Base-by-base conservation (phyloP, 2,888 invertebrate species). In the Cephus pygmeus region DNA sequence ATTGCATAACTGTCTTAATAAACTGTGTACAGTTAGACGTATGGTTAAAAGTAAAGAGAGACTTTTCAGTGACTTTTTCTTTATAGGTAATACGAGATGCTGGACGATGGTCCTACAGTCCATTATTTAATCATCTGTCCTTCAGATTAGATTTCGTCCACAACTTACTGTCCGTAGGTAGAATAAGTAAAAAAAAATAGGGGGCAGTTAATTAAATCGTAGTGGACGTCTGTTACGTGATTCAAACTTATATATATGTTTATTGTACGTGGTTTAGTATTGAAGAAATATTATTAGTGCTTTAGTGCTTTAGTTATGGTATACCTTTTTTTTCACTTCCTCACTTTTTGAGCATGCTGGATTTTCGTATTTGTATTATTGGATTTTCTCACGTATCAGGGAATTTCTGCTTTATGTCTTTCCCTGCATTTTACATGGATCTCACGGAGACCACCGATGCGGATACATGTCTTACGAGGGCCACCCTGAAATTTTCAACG, bases 111-210 rank as follows among this genome's bases (percentile, higher is more conserved):
- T 34, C 76, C 71, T 31, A 36, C 75, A 35, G 73, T 79, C 79
- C 76, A 76, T 82, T 76, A 73, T 73, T 79, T 80, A 77, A 82
- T 85, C 82, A 84, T 82, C 85, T 81, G 79, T 77, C 79, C 77
- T 83, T 73, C 79, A 81, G 82, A 71, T 80, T 79, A 78, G 78
- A 75, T 82, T 83, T 82, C 82, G 77, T 77, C 80, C 80, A 78
- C 78, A 75, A 77, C 68, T 34, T 34, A 33, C 33, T 69, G 33
- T 23, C 34, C 71, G 11, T 30, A 33, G 12, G 71, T 71, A 30
- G 31, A 12, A 31, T 31, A 15, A 69, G 69, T 81, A 79, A 73
- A 77, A 76, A 76, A 56, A 56, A 56, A 33, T 33, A 56, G 40
- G 2, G 40, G 40, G 6, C 23, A 40, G 76, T 77, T 76, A 81